These are phyloP conservation scores for Drosophila quasianomalipes DNA, from an alignment of 2,888 invertebrate species.

Conservation along the genomic window DNA sequence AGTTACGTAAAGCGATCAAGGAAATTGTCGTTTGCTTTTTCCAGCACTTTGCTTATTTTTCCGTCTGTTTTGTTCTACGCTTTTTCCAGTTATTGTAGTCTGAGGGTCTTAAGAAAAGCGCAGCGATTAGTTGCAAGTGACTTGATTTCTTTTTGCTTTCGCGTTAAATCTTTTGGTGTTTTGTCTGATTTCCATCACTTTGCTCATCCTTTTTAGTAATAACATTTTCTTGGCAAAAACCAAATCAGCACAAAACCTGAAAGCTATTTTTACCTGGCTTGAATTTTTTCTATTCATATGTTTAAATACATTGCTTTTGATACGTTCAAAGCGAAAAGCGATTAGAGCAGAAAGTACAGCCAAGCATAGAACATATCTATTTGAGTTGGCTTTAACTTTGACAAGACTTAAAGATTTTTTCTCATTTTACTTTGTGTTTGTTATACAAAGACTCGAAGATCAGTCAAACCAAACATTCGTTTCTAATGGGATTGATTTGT, in stretches of 20 bases:
- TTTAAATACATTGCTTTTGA: not conserved
- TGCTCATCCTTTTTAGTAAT: not conserved
- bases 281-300: not conserved
- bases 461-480: not conserved
- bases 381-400: not conserved
- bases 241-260: not conserved
- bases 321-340: not conserved
- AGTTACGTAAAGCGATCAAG: conserved; percentile 2
- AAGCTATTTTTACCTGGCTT: not conserved
- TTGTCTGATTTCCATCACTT: not conserved
- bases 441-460: not conserved
- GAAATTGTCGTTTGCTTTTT: not conserved
- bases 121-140: conserved; percentile 5
- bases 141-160: not conserved
- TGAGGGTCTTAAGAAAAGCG: not conserved
- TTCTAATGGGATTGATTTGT: conserved; percentile 3
- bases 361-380: not conserved
- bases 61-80: not conserved
- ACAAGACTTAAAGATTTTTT: not conserved
- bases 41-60: not conserved
- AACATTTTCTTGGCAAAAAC: not conserved
- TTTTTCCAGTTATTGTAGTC: not conserved
- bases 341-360: not conserved
- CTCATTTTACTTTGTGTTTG: not conserved
- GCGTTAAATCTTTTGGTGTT: not conserved